Evolutionary conservation across 2,888 invertebrate species (phyloP), one percentile per base, ranked within the genome.

Genomic region (Epirrhoe alternata): DNA sequence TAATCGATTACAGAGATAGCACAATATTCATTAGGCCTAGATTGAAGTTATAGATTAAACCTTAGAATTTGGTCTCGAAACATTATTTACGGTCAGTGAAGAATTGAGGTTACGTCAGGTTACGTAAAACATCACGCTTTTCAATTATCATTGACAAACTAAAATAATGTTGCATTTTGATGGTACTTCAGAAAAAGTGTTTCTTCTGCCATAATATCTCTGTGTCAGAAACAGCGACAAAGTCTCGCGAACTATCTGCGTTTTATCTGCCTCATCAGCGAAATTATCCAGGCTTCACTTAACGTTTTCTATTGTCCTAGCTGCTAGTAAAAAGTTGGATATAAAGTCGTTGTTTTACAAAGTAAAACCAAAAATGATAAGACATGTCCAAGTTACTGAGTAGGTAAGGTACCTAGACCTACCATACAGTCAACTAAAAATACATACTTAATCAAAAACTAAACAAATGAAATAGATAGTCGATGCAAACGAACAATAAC

Each of bases 191-290:
- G 31, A 47, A 17, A 52, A 58, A 64, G 59, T 60, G 52, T 50
- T 45, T 57, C 30, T 8, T 57, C 54, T 35, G 42, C 33, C 66
- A 52, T 68, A 67, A 66, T 61, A 61, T 64, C 58, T 53, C 55
- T 17, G 68, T 66, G 68, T 66, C 67, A 57, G 54, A 35, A 68
- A 59, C 74, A 72, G 71, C 58, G 38, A 59, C 55, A 53, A 52
- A 60, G 66, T 73, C 70, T 61, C 61, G 51, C 52, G 61, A 10
- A 72, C 62, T 55, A 68, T 59, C 66, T 71, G 68, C 68, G 59
- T 61, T 73, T 71, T 71, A 75, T 69, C 38, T 53, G 62, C 51
- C 66, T 69, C 65, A 74, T 75, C 66, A 59, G 52, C 33, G 38
- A 61, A 69, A 71, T 68, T 70, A 67, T 55, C 59, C 51, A 56